Evolutionary conservation across 2,888 invertebrate genomes (phyloP), one percentile per base, ranked within the genome.

Genomic region (Drosophila aldrichi): DNA sequence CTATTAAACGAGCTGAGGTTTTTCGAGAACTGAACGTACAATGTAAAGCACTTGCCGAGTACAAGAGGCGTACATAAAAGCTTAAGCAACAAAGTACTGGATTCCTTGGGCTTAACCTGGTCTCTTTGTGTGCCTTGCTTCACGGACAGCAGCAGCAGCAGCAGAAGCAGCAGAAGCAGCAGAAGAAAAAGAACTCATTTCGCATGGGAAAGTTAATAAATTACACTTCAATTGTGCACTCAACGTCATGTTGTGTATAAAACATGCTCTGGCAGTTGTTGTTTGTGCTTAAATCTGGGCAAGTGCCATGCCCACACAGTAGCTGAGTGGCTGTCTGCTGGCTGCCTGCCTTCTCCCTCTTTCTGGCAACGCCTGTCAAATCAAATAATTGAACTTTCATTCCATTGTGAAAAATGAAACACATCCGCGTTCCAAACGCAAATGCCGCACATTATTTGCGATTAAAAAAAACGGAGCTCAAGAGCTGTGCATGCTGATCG

Each of bases 341-440:
- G 22, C 20, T 20, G 32, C 10, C 40, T 20, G 25, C 54, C 18
- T 16, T 25, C 18, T 16, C 34, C 18, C 59, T 16, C 14, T 16
- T 55, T 16, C 10, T 34, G 68, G 67, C 84, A 49, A 57, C 49
- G 81, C 60, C 85, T 87, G 86, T 86, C 86, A 87, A 83, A 85
- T 87, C 83, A 85, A 83, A 86, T 87, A 87, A 86, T 87, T 87
- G 81, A 87, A 87, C 78, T 83, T 87, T 80, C 87, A 77, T 80
- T 74, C 70, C 77, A 84, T 77, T 84, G 75, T 81, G 73, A 81
- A 84, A 83, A 85, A 85, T 81, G 84, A 79, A 79, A 75, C 55
- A 62, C 32, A 56, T 63, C 63, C 70, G 43, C 57, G 58, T 14
- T 36, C 48, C 48, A 46, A 72, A 80, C 68, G 68, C 79, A 79